A percentile compares a stretch with the other conserved stretches of the same genome.
Evolutionary conservation across 2,113 vertebrate species (phyloP).

Genomic region (Poeciliopsis turrubarensis): DNA sequence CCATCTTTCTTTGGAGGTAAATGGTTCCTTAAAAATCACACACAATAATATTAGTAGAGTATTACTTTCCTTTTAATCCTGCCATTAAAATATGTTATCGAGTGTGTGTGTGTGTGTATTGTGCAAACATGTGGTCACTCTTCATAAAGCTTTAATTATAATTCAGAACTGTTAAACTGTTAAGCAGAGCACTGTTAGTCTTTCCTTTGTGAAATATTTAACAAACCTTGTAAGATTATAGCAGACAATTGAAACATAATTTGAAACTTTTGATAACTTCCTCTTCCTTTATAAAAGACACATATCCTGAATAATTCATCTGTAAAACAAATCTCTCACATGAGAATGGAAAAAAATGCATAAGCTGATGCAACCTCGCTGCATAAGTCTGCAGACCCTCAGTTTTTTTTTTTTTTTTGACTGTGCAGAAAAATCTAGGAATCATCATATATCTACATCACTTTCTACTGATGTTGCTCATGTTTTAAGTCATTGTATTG

Average conservation of each 20-base stretch:
- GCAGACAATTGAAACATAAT: neutral
- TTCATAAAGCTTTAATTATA: neutral
- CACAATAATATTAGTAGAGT: neutral
- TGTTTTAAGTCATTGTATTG: too few relatives aligned
- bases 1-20: slow-evolving; percentile 46
- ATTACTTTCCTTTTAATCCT: neutral
- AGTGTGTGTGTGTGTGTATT: too few relatives aligned
- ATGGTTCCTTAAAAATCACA: slow-evolving; percentile 61
- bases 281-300: neutral
- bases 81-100: neutral
- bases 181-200: neutral
- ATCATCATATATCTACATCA: too few relatives aligned
- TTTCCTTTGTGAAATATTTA: neutral
- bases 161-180: neutral
- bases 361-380: neutral
- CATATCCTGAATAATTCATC: neutral
- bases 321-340: neutral
- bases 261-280: neutral
- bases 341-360: neutral
- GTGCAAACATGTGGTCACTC: too few relatives aligned
- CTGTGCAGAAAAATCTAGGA: too few relatives aligned
- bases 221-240: neutral
- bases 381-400: too few relatives aligned
- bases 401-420: too few relatives aligned
- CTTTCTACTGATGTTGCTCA: too few relatives aligned